phyloP scores from a whole-genome alignment of 2,797 vertebrate species.

The Gymnoscopelus braueri region DNA sequence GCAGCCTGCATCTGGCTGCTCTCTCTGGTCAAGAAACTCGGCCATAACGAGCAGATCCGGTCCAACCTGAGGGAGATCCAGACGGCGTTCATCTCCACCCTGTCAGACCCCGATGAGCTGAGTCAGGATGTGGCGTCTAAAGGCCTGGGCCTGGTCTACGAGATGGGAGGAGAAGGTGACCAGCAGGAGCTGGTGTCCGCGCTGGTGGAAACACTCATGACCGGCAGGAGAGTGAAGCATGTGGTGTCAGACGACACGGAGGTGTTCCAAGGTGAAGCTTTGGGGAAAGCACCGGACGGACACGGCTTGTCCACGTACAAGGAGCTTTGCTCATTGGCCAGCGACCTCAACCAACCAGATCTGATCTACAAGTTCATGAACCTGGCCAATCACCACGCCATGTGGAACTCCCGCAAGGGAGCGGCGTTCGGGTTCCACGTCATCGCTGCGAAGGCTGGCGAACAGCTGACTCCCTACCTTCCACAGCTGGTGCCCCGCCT shows the following conservation, averaged over 20 bases:
- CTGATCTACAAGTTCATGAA: slow-evolving; percentile 99
- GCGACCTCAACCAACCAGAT: slow-evolving; percentile 97
- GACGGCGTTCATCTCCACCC: slow-evolving; percentile 92
- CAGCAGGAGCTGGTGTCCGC: slow-evolving; percentile 95
- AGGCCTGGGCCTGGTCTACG: slow-evolving; percentile 96
- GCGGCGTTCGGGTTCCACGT: slow-evolving; percentile 98
- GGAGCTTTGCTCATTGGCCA: slow-evolving; percentile 96
- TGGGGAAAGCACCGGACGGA: slow-evolving; percentile 98
- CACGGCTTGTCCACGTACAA: slow-evolving; percentile 96
- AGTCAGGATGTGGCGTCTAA: slow-evolving; percentile 99
- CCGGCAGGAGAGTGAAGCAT: slow-evolving; percentile 94
- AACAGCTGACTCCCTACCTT: slow-evolving; percentile 93
- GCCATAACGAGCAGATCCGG: slow-evolving; percentile 92
- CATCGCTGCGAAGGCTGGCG: slow-evolving; percentile 95
- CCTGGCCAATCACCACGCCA: slow-evolving; percentile 97
- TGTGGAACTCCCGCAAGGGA: slow-evolving; percentile 99
- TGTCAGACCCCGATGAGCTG: slow-evolving; percentile 95
- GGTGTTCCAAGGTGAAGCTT: slow-evolving; percentile 91
- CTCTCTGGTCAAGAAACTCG: slow-evolving; percentile 94
- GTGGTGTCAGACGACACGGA: slow-evolving; percentile 92
- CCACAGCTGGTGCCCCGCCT: slow-evolving; percentile 94
- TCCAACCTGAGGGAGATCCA: slow-evolving; percentile 96
- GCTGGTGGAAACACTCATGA: slow-evolving; percentile 97
- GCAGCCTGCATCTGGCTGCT: slow-evolving; percentile 98
- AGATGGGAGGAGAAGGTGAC: slow-evolving; percentile 93